Conservation (phyloP, 2,888 invertebrate species). For the Melipona beecheii region DNA sequence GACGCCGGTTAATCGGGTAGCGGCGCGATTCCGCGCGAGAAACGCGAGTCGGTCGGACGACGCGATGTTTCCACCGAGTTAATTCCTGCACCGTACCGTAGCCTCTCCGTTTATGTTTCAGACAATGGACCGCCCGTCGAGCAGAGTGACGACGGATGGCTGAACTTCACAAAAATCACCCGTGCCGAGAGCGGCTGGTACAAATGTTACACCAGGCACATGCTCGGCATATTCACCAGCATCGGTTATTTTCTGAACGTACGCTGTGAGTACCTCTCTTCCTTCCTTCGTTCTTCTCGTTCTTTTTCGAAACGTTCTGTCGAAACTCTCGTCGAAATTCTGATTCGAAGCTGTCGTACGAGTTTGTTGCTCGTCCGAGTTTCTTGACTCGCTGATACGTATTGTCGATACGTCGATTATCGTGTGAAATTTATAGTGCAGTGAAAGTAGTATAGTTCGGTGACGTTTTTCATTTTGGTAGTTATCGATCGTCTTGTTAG, state of each 20-base stretch:
- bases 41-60: slow-evolving; percentile 37
- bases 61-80: slow-evolving; percentile 61
- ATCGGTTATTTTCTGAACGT: slow-evolving; percentile 96
- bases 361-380: neutral
- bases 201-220: slow-evolving; percentile 94
- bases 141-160: slow-evolving; percentile 91
- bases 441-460: too few species aligned
- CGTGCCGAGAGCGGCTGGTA: slow-evolving; percentile 96
- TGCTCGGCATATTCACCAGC: slow-evolving; percentile 93
- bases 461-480: too few species aligned
- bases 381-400: neutral
- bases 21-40: slow-evolving; percentile 26
- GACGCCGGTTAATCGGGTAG: slow-evolving; percentile 45
- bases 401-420: too few species aligned
- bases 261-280: slow-evolving; percentile 88
- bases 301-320: neutral
- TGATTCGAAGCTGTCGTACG: neutral
- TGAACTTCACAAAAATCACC: slow-evolving; percentile 93
- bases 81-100: slow-evolving; percentile 59
- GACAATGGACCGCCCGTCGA: slow-evolving; percentile 85
- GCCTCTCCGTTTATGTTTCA: slow-evolving; percentile 74
- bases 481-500: too few species aligned
- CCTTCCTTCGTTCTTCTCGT: neutral
- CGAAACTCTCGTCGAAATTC: neutral
- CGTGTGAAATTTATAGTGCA: too few species aligned